Base-by-base conservation (phyloP, 92 coral and sea anemone genomes). In the Pocillopora grandis region DNA sequence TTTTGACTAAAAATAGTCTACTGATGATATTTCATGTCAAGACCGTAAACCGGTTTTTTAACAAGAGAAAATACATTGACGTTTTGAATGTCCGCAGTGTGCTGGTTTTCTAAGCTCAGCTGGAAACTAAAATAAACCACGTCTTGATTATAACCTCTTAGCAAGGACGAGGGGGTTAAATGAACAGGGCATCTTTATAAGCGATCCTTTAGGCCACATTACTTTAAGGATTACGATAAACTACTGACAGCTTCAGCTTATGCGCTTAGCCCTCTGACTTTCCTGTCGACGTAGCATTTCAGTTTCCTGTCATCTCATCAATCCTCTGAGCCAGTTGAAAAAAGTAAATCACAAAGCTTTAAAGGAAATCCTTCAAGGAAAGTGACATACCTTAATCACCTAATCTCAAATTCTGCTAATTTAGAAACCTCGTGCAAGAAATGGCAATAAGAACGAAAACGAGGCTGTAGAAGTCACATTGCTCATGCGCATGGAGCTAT, bases 401-500 rank as follows among this genome's bases (percentile, higher is more conserved):
- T 69, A 31, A 6, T 13, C 73, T 68, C 14, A 37, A 67, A 13
- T 12, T 36, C 10, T 14, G 19, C 49, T 2, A 49, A n/a, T 20
- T 20, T n/a, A 11, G 15, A 66, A 66, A 33, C 36, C 71, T 35
- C 14, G 14, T 12, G 20, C 55, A 14, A 16, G 10, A 0, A 27
- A 16, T 2, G 75, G 17, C 56, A 5, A 9, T 42, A 11, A 31
- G 72, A 31, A 33, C 72, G 49, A 67, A 13, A 31, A 31, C 52
- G 72, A 3, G 49, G 15, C 18, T 67, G 72, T 8, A 31, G n/a
- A 70, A 20, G 18, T 3, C 61, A 31, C 8, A 49, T 31, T 33
- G 67, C 62, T 65, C 66, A 3, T 76, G 79, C 67, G 79, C 52
- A 76, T 14, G 31, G 14, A 2, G 5, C 66, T 76, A 31, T 76